Evolutionary conservation across 1,140 invertebrate genomes (phyloP).

Genomic region (Ceratina australensis): DNA sequence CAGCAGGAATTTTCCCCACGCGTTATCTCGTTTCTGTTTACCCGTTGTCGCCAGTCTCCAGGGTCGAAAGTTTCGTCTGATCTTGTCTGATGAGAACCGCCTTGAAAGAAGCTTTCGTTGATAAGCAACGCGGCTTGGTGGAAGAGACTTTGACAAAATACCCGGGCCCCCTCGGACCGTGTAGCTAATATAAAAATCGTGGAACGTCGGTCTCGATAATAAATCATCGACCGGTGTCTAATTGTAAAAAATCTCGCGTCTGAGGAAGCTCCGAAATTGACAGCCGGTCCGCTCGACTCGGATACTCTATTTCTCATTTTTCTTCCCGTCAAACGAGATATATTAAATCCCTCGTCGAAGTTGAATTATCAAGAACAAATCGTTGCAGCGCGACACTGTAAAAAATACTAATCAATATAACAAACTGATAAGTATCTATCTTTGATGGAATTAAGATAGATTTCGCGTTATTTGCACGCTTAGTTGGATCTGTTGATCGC

Average conservation of each 20-base stretch:
- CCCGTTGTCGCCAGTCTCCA: too few species aligned
- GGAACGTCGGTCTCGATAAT: background rate
- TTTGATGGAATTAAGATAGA: too few species aligned
- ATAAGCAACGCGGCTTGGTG: too few species aligned
- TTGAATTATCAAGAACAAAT: background rate
- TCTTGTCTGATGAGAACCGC: slow-evolving; percentile 14
- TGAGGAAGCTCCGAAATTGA: background rate
- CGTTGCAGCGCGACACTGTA: too few species aligned
- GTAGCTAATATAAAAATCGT: background rate
- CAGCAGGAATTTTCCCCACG: background rate
- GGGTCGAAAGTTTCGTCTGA: background rate
- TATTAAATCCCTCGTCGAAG: background rate
- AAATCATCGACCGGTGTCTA: slow-evolving; percentile 9
- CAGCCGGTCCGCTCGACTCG: background rate
- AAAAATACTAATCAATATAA: too few species aligned
- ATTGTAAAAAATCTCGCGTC: slow-evolving; percentile 25
- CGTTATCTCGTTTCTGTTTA: slow-evolving; percentile 9
- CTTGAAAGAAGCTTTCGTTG: background rate
- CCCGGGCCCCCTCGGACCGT: background rate
- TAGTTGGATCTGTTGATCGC: too few species aligned
- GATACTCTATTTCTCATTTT: background rate
- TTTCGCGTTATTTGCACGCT: too few species aligned
- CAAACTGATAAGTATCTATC: too few species aligned
- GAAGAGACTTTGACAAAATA: background rate
- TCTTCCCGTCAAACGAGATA: background rate